Evolutionary conservation across 2,113 vertebrate genomes (phyloP).

Genomic region (Eubucco bourcierii): DNA sequence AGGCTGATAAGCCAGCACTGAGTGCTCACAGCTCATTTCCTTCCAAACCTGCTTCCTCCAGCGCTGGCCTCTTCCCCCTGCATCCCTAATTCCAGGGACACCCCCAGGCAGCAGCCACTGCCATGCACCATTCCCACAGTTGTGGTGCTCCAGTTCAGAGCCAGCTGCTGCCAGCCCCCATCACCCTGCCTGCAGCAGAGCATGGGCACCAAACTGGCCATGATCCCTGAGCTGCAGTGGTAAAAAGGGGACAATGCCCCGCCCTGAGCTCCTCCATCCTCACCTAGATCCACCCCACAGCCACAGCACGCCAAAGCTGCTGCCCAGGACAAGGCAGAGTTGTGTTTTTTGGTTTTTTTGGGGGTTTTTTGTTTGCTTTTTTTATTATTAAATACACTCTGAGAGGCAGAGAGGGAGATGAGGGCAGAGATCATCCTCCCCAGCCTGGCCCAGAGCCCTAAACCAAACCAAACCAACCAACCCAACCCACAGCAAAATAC

Average conservation of each 20-base stretch:
- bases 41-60: not conserved
- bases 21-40: not conserved
- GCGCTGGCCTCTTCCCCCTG: accelerated
- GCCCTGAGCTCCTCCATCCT: not conserved
- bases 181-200: not conserved
- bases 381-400: constrained; percentile 65
- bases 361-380: constrained; percentile 10
- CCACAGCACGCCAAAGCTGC: accelerated
- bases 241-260: not conserved
- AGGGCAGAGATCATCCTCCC: not conserved
- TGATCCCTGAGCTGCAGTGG: not conserved
- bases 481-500: not conserved
- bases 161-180: too few species aligned
- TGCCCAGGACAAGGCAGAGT: not conserved
- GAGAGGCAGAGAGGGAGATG: not conserved
- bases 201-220: not conserved
- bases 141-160: too few species aligned
- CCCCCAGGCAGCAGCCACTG: too few species aligned
- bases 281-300: not conserved
- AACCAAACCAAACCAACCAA: not conserved
- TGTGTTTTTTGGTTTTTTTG: not conserved
- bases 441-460: not conserved
- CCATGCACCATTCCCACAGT: too few species aligned
- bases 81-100: not conserved
- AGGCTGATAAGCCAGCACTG: not conserved